Base-by-base conservation (phyloP, 2,113 vertebrate genomes). In the Myiozetetes cayanensis region DNA sequence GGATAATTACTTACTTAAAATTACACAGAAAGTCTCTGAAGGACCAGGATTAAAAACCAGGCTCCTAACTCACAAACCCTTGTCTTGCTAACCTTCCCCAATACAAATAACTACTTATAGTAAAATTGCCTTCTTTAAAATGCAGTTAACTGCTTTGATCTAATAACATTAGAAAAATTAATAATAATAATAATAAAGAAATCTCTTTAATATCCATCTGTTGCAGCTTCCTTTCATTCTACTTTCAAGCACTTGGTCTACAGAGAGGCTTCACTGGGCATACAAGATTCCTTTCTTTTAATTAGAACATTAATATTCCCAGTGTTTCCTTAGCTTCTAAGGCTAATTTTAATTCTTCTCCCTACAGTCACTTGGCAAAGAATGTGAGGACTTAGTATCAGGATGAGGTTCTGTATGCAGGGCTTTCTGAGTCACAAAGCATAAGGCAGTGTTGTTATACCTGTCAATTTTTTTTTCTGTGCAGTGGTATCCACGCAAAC, bases 261-360 rank as follows among this genome's bases (percentile, higher is more conserved):
- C 53, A 88, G 74, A 92, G 84, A 94, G 47, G 53, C 80, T 92
- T 95, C 71, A 53, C 22, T 73, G 67, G 52, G 39, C 70, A 37
- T 63, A 41, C 13, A 55, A 90, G 65, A 61, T 86, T 95, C 27
- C 23, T 70, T 74, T 92, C 77, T 89, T 96, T 88, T 94, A 96
- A 80, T 84, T 75, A 92, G 46, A 89, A 71, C 61, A 89, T 97
- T 94, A 93, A 97, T 94, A 96, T 96, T 96, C 67, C 58, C 63
- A 44, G 68, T 72, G 41, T 93, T 97, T 95, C 76, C 90, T 59
- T 77, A 76, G 52, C 52, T 91, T 89, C 91, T 85, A 63, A 84
- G 61, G 31, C 35, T 82, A 83, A 79, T 96, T 80, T 94, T 89
- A 90, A 92, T 96, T 94, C 21, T 90, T 79, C 74, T 20, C 33